These are phyloP conservation scores for Microtus oregoni DNA, from an alignment of 2,113 vertebrate genomes.

Conservation along the genomic window DNA sequence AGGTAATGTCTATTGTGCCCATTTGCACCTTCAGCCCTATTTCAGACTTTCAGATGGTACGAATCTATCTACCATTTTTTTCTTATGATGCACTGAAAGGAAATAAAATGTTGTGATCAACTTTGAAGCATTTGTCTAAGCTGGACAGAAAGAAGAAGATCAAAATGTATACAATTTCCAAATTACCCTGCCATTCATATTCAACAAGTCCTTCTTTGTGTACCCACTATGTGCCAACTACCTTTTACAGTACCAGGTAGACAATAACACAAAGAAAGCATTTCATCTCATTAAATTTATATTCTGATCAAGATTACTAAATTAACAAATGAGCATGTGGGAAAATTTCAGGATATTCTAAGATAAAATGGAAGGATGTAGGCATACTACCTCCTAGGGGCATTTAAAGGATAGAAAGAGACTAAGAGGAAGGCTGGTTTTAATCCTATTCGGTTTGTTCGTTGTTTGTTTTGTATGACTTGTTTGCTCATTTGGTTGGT, in stretches of 20 bases:
- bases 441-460: neutral
- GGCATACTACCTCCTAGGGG: neutral
- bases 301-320: slow-evolving; percentile 18
- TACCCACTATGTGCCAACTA: neutral
- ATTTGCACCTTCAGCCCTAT: neutral
- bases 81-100: neutral
- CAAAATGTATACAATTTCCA: neutral
- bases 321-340: neutral
- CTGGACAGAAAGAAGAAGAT: neutral
- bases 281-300: neutral
- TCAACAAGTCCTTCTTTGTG: neutral
- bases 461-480: neutral
- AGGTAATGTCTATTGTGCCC: slow-evolving; percentile 87
- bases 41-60: neutral
- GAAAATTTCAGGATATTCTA: neutral
- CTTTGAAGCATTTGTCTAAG: neutral
- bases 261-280: neutral
- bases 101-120: neutral
- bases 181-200: neutral
- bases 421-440: neutral
- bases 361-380: neutral
- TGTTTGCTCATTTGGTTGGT: neutral
- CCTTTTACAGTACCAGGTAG: neutral
- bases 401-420: neutral
- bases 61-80: neutral